A percentile compares a stretch with the other conserved stretches of the same genome.
Conservation (phyloP, 1,140 invertebrate genomes). For the Microvelia longipes region DNA sequence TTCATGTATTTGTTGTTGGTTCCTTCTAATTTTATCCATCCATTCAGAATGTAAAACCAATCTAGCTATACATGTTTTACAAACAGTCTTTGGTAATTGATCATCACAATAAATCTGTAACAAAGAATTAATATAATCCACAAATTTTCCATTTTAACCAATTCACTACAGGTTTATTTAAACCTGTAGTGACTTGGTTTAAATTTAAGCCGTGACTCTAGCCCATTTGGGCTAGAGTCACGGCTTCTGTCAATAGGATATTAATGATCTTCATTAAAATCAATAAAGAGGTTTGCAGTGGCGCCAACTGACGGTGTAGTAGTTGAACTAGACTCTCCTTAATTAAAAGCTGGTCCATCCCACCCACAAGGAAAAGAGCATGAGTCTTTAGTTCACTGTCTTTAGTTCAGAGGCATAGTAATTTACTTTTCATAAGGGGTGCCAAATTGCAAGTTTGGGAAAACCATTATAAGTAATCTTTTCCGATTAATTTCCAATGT, state of each 20-base stretch:
- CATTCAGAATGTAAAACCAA: constrained; percentile 12
- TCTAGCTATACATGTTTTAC: constrained; percentile 9
- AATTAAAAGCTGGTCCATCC: too few relatives aligned
- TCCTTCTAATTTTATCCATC: constrained; percentile 10
- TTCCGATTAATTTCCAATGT: too few relatives aligned
- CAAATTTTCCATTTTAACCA: not conserved
- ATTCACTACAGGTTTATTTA: not conserved
- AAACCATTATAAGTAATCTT: too few relatives aligned
- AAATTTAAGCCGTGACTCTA: too few relatives aligned
- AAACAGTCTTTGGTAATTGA: constrained; percentile 13
- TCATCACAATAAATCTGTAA: constrained; percentile 11
- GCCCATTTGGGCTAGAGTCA: too few relatives aligned
- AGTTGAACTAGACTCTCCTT: too few relatives aligned
- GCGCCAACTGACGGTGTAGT: too few relatives aligned
- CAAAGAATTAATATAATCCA: not conserved
- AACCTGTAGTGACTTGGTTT: not conserved
- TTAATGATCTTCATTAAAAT: not conserved
- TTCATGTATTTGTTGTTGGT: constrained; percentile 4
- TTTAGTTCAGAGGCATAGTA: too few relatives aligned
- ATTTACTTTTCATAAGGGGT: too few relatives aligned
- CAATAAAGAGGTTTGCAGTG: not conserved
- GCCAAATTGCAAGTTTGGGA: too few relatives aligned
- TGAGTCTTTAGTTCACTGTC: too few relatives aligned
- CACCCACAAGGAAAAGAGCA: too few relatives aligned
- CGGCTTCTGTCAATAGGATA: not conserved